Percentiles rank a stretch among this genome's conserved stretches.
These are phyloP conservation scores for Nemapogon koenigi DNA, from an alignment of 2,888 invertebrate species.

Conservation along the genomic window DNA sequence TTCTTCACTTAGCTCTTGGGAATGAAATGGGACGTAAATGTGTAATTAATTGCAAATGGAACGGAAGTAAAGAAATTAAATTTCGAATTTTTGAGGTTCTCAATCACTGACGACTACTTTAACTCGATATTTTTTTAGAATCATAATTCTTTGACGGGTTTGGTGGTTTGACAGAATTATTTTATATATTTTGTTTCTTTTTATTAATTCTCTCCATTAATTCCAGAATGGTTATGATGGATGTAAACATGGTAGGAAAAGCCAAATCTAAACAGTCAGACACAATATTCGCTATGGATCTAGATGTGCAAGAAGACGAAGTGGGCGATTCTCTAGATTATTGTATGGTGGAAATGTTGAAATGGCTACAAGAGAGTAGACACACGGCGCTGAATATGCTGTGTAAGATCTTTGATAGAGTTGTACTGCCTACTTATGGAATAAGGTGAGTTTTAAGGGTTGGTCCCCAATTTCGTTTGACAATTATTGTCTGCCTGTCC, in stretches of 20 bases:
- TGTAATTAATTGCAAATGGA: no score
- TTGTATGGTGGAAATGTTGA: constrained; percentile 76
- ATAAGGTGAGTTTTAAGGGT: constrained; percentile 58
- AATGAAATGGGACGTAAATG: no score
- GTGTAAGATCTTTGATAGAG: constrained; percentile 77
- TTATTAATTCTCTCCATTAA: constrained; percentile 11
- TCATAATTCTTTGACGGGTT: no score
- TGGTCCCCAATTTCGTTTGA: no score
- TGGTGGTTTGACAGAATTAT: no score
- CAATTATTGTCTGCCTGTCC: no score
- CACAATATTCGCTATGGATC: constrained; percentile 65
- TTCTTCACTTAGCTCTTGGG: no score
- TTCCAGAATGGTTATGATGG: constrained; percentile 75
- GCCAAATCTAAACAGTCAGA: constrained; percentile 47
- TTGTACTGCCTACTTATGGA: constrained; percentile 84
- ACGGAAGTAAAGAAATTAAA: no score
- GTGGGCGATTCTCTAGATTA: constrained; percentile 70
- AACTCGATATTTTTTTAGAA: no score
- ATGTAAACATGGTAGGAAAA: constrained; percentile 69
- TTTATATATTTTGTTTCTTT: no score
- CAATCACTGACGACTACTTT: no score
- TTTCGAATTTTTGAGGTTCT: no score
- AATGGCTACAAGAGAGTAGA: constrained; percentile 70
- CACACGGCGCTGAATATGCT: constrained; percentile 66
- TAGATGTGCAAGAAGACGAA: constrained; percentile 34